A percentile compares a stretch with the other conserved stretches of the same genome.
phyloP scores from a whole-genome alignment of 2,797 vertebrate genomes.

The Microcaecilia unicolor region DNA sequence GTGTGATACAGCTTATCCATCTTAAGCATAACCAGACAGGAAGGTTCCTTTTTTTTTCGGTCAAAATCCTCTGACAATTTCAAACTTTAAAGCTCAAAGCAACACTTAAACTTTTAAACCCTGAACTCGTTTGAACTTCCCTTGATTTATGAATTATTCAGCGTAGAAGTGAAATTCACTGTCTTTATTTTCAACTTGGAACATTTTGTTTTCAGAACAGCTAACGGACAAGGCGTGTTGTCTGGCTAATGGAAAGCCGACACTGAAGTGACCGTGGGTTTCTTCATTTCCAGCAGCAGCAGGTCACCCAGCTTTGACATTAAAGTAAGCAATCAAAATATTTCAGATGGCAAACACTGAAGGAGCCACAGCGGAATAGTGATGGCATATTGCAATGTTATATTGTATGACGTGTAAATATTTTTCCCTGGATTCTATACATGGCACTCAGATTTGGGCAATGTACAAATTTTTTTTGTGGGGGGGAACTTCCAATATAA shows the following conservation, averaged over 20 bases:
- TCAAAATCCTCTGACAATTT: slow-evolving; percentile 62
- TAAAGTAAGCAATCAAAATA: no score
- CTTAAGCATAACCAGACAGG: slow-evolving; percentile 64
- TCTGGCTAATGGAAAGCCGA: slow-evolving; percentile 24
- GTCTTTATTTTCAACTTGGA: slow-evolving; percentile 49
- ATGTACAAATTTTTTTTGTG: no score
- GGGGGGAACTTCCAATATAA: no score
- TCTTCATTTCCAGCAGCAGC: no score
- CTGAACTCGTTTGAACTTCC: slow-evolving; percentile 65
- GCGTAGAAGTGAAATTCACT: slow-evolving; percentile 57
- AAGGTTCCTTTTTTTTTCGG: slow-evolving; percentile 64
- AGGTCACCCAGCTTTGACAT: no score
- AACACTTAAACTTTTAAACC: slow-evolving; percentile 76
- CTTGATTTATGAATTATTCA: slow-evolving; percentile 73
- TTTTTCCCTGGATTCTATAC: no score
- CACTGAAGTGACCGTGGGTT: slow-evolving; percentile 13
- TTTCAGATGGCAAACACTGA: no score
- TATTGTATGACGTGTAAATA: no score
- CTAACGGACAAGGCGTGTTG: slow-evolving; percentile 30
- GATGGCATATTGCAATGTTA: no score
- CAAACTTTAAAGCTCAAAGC: slow-evolving; percentile 59
- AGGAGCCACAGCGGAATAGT: no score
- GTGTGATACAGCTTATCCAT: slow-evolving; percentile 47
- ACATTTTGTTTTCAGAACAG: slow-evolving; percentile 54
- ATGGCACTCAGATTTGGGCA: no score